These are phyloP conservation scores for Arnoldichthys spilopterus DNA, from an alignment of 2,797 vertebrate species.

Conservation along the genomic window DNA sequence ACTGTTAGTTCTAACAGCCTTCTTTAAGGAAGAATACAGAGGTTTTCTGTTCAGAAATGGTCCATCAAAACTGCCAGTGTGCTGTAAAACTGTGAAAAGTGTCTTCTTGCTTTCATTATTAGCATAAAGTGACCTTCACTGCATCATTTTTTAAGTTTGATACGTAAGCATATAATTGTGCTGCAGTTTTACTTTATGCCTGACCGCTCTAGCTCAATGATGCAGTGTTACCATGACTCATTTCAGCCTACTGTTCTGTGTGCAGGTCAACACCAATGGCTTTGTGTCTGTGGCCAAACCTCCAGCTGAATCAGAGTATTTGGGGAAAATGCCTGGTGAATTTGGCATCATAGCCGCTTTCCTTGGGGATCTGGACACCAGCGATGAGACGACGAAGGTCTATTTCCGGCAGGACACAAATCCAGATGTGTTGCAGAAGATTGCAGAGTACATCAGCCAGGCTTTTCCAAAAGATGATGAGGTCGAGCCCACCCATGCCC, in stretches of 20 bases:
- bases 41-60: too few relatives aligned
- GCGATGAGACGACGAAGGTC: conserved; percentile 79
- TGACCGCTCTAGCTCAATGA: neutral
- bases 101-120: too few relatives aligned
- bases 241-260: neutral
- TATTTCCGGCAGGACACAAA: conserved; percentile 84
- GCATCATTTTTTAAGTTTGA: too few relatives aligned
- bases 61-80: too few relatives aligned
- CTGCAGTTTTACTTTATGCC: neutral
- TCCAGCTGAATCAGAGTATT: conserved; percentile 73
- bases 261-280: conserved; percentile 88
- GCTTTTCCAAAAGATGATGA: conserved; percentile 77
- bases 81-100: too few relatives aligned
- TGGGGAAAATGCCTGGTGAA: conserved; percentile 81
- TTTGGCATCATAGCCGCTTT: conserved; percentile 85
- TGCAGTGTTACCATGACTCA: neutral
- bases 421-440: conserved; percentile 67
- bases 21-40: too few relatives aligned
- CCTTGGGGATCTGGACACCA: conserved; percentile 87
- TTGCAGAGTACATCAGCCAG: conserved; percentile 69
- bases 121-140: too few relatives aligned
- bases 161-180: neutral
- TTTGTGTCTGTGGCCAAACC: conserved; percentile 81
- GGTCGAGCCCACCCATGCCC: conserved; percentile 70
- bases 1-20: too few relatives aligned